Evolutionary conservation across 1,140 invertebrate species (phyloP), one percentile per base, ranked within the genome.

Genomic region (Sarcophaga bullata): DNA sequence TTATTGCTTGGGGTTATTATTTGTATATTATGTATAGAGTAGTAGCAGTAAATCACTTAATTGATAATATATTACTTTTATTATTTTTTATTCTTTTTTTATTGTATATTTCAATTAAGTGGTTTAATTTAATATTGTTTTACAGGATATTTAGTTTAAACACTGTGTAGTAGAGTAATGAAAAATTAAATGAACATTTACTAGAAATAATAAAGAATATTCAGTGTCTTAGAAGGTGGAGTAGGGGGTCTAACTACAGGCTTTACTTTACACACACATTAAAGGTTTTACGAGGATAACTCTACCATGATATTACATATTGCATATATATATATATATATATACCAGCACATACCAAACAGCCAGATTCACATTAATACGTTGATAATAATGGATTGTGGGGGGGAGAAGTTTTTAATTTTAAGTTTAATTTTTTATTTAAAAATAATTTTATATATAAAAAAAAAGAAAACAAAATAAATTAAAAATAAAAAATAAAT

Each of bases 121-220:
- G 75, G 8, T 50, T 78, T 78, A 19, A 13, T 52, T 76, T 49
- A 19, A n/a, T 58, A 58, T 13, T 58, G 7, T 58, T 13, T 58
- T 58, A 58, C 17, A 68, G 62, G 62, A 68, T 25, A 68, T 19
- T 37, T 68, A 68, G 62, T 68, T 19, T 78, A 78, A 78, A 78
- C 75, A 78, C 75, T 78, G 75, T 78, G 75, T 48, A n/a, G n/a
- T 78, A 17, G 48, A 78, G 75, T 78, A 78, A 78, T 78, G 75
- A 78, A 78, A 78, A 78, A 78, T 78, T 78, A 78, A 78, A 78
- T 78, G 75, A 78, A 78, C 75, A 78, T 78, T 78, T 78, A 17
- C 46, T 37, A 9, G 73, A 76, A 68, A 68, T 68, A 68, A 68
- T 37, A 68, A 68, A 68, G 10, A 68, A 68, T 58, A 58, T 58